Percentiles rank a stretch among this genome's conserved stretches.
phyloP scores from a whole-genome alignment of 2,888 invertebrate genomes.

The Pedicia rivosa region DNA sequence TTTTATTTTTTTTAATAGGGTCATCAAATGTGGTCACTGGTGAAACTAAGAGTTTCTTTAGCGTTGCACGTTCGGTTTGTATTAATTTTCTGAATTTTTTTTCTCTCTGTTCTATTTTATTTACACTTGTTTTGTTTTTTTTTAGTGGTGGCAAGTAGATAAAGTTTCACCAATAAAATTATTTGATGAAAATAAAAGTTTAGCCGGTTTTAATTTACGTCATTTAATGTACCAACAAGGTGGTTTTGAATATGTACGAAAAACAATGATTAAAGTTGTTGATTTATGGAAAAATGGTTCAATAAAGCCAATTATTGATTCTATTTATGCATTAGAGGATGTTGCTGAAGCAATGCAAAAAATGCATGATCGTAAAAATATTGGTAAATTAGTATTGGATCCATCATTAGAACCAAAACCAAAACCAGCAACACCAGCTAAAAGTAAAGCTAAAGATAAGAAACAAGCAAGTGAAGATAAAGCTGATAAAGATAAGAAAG shows the following conservation, averaged over 20 bases:
- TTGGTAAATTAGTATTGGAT: constrained; percentile 74
- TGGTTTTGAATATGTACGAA: constrained; percentile 51
- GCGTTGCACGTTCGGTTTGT: constrained; percentile 65
- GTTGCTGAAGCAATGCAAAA: constrained; percentile 83
- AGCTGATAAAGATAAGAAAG: constrained; percentile 31
- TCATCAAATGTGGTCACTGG: constrained; percentile 80
- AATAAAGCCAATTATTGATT: constrained; percentile 69
- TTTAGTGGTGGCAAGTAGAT: constrained; percentile 76
- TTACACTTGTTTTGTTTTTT: constrained; percentile 17
- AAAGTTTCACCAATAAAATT: constrained; percentile 77
- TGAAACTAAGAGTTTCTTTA: constrained; percentile 83
- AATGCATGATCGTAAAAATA: constrained; percentile 82
- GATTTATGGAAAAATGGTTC: constrained; percentile 59
- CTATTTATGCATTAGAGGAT: constrained; percentile 76
- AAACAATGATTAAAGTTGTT: constrained; percentile 55
- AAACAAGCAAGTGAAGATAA: constrained; percentile 48
- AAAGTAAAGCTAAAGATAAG: constrained; percentile 56
- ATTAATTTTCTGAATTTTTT: constrained; percentile 9
- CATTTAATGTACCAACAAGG: constrained; percentile 67
- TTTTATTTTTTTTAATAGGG: no score
- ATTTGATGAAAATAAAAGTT: constrained; percentile 75
- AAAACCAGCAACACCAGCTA: constrained; percentile 62
- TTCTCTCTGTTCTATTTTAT: background rate
- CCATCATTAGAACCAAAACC: constrained; percentile 65
- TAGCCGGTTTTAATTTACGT: constrained; percentile 69